phyloP scores from a whole-genome alignment of 2,797 vertebrate species.

The Micromesistius poutassou region DNA sequence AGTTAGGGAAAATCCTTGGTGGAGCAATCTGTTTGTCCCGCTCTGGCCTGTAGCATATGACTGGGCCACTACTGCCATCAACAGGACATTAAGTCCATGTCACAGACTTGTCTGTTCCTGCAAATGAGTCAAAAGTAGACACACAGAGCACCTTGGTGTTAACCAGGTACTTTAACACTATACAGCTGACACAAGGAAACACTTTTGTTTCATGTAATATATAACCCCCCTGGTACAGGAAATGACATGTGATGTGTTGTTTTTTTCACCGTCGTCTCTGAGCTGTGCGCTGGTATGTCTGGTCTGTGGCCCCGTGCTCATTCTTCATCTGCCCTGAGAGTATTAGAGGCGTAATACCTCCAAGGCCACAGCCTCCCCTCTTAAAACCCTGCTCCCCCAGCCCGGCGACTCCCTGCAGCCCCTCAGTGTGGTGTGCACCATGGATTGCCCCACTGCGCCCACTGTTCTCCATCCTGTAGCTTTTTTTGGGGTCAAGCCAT shows the following conservation, averaged over 20 bases:
- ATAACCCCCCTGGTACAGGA: constrained; percentile 5
- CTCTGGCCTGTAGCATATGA: constrained; percentile 22
- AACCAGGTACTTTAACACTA: neutral
- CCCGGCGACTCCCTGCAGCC: constrained; percentile 38
- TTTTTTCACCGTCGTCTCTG: constrained; percentile 21
- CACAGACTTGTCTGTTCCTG: neutral
- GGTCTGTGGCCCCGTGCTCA: neutral
- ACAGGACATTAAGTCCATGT: constrained; percentile 20
- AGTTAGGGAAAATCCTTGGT: constrained; percentile 12
- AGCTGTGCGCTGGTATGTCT: constrained; percentile 17
- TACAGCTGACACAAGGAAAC: neutral
- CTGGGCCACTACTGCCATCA: constrained; percentile 47
- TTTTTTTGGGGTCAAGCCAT: neutral
- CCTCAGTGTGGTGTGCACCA: neutral
- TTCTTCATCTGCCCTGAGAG: constrained; percentile 28
- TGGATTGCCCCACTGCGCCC: neutral
- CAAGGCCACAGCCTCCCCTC: constrained; percentile 13
- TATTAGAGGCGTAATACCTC: constrained; percentile 43
- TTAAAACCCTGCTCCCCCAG: constrained; percentile 18
- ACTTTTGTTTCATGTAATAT: neutral
- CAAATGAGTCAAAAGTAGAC: neutral
- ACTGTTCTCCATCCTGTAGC: neutral
- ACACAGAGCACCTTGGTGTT: neutral
- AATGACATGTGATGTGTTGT: constrained; percentile 16
- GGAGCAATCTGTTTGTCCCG: constrained; percentile 49